Percentiles rank a stretch among this genome's conserved stretches.
phyloP scores from a whole-genome alignment of 2,888 invertebrate genomes.

The Oxystoma pomonae region DNA sequence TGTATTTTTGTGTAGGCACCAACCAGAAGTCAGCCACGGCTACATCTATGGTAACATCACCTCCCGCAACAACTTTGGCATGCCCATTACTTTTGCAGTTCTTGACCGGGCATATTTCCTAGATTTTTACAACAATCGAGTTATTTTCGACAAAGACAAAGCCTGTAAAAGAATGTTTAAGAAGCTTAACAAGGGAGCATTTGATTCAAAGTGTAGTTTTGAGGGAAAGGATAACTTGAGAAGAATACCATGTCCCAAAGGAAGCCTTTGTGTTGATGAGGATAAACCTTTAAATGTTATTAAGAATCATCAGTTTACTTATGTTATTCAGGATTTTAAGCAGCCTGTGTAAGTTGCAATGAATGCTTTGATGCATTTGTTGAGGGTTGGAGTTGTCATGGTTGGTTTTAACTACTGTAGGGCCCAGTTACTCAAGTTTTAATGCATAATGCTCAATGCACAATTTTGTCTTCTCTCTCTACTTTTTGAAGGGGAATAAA shows the following conservation, averaged over 20 bases:
- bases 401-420: too few species aligned
- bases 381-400: too few species aligned
- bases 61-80: conserved; percentile 60
- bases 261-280: conserved; percentile 79
- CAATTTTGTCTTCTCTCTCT: too few species aligned
- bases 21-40: conserved; percentile 82
- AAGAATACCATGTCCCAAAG: conserved; percentile 77
- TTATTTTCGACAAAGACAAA: conserved; percentile 58
- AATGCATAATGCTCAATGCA: too few species aligned
- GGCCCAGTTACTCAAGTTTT: too few species aligned
- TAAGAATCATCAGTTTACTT: conserved; percentile 88
- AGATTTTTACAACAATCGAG: conserved; percentile 82
- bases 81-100: conserved; percentile 80
- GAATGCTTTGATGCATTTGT: too few species aligned
- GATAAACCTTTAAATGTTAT: conserved; percentile 82
- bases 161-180: conserved; percentile 87
- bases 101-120: conserved; percentile 85
- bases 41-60: conserved; percentile 96
- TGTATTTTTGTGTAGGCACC: too few species aligned
- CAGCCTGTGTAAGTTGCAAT: conserved; percentile 75
- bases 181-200: conserved; percentile 76
- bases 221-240: conserved; percentile 77
- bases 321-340: conserved; percentile 82
- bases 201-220: conserved; percentile 77
- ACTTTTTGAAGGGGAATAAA: too few species aligned